Conservation (phyloP, 2,113 vertebrate species). For the Mesocricetus auratus region DNA sequence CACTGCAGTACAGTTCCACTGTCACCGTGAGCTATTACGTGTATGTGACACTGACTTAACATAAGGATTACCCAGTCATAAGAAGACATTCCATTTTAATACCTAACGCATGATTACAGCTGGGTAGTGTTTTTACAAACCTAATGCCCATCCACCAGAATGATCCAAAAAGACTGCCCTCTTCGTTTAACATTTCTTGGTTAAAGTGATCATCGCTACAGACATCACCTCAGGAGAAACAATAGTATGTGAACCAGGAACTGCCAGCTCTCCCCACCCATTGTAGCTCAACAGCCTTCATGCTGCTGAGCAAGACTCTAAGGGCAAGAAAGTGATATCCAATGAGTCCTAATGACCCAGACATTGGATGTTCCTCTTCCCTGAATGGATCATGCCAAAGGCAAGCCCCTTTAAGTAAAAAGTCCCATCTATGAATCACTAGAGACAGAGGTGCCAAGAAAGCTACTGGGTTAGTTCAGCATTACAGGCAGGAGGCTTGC, state of each 20-base stretch:
- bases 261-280: not conserved
- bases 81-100: slow-evolving; percentile 43
- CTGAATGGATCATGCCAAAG: not conserved
- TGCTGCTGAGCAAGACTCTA: not conserved
- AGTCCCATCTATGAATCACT: slow-evolving; percentile 50
- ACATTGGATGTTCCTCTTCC: not conserved
- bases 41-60: slow-evolving; percentile 80
- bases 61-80: slow-evolving; percentile 77
- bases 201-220: not conserved
- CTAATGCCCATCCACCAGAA: not conserved
- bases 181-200: not conserved
- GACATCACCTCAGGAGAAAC: not conserved
- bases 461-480: slow-evolving; percentile 50
- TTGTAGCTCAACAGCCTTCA: too few relatives aligned
- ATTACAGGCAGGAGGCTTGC: slow-evolving; percentile 32
- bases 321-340: not conserved
- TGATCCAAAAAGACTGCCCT: not conserved
- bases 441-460: slow-evolving; percentile 55
- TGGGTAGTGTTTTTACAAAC: not conserved
- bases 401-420: slow-evolving; percentile 42
- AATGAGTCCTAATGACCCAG: not conserved
- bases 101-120: slow-evolving; percentile 64
- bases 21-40: slow-evolving; percentile 80
- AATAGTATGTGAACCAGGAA: not conserved
- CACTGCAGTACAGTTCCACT: slow-evolving; percentile 67